Evolutionary conservation across 92 coral and sea anemone species (phyloP).

Genomic region (Montipora capitata): DNA sequence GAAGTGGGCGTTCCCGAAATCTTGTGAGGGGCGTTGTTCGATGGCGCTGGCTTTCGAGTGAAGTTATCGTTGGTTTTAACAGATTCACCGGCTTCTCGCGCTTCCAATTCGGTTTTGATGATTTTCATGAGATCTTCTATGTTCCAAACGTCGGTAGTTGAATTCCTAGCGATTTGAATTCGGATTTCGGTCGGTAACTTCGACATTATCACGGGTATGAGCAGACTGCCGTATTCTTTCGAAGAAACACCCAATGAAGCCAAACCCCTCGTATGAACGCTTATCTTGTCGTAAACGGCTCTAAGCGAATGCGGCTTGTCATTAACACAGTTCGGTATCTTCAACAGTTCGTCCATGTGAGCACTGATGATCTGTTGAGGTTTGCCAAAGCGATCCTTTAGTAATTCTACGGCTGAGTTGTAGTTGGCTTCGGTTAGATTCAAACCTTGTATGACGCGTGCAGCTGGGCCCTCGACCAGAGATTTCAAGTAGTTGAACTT

Average conservation of each 20-base stretch:
- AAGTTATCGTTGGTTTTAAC: neutral
- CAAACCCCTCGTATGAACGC: constrained; percentile 69
- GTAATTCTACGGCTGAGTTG: constrained; percentile 15
- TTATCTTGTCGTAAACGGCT: constrained; percentile 35
- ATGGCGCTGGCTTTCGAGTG: neutral
- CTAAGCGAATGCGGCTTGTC: constrained; percentile 35
- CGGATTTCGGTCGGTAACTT: constrained; percentile 53
- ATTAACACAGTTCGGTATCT: constrained; percentile 27
- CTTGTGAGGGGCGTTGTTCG: neutral
- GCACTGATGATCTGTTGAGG: constrained; percentile 50
- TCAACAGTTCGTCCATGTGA: constrained; percentile 68
- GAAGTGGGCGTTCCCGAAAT: constrained; percentile 47
- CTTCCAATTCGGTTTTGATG: constrained; percentile 52
- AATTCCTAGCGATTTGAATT: constrained; percentile 53
- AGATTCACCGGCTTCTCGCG: constrained; percentile 60
- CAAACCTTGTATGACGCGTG: constrained; percentile 41
- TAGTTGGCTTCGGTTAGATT: constrained; percentile 10
- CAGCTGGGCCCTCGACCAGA: neutral
- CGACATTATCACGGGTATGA: constrained; percentile 55
- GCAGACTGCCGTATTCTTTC: constrained; percentile 65
- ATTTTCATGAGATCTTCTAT: constrained; percentile 50
- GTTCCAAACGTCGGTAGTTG: constrained; percentile 46
- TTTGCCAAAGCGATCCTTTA: neutral
- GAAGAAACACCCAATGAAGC: constrained; percentile 50
- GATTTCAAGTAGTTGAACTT: constrained; percentile 47